A percentile compares a stretch with the other conserved stretches of the same genome.
Conservation (phyloP, 2,888 invertebrate species). For the Nysson spinosus region DNA sequence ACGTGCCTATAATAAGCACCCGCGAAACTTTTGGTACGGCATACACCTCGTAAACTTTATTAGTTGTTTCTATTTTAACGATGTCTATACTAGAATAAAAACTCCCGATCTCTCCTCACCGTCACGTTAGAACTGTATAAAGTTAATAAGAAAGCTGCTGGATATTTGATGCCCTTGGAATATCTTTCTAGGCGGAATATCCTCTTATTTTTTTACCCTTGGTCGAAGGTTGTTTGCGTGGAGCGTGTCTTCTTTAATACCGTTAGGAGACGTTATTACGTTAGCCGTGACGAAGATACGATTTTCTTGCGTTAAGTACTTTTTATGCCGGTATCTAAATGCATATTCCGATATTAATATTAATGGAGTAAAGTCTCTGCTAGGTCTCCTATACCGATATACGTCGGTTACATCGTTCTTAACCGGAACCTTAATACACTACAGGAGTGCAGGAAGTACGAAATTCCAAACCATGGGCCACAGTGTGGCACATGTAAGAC, state of each 20-base stretch:
- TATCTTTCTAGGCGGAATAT: not conserved
- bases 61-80: slow-evolving; percentile 1
- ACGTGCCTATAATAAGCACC: slow-evolving; percentile 9
- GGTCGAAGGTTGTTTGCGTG: not conserved
- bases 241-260: not conserved
- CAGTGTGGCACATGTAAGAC: slow-evolving; percentile 51
- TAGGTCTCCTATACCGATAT: slow-evolving; percentile 1
- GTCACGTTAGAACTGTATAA: slow-evolving; percentile 30
- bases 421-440: slow-evolving; percentile 50
- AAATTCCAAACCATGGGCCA: slow-evolving; percentile 68
- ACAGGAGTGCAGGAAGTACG: slow-evolving; percentile 67
- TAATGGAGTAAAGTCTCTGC: too few species aligned
- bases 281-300: too few species aligned
- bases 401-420: slow-evolving; percentile 12
- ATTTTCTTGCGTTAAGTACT: not conserved
- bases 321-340: not conserved
- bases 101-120: slow-evolving; percentile 40
- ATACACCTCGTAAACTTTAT: not conserved
- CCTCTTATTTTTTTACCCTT: not conserved
- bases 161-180: not conserved
- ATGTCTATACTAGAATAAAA: slow-evolving; percentile 17
- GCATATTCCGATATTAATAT: not conserved
- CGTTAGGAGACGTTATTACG: too few species aligned
- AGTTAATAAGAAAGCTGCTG: not conserved
- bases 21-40: slow-evolving; percentile 10